Base-by-base conservation (phyloP, 2,888 invertebrate species). In the Drosophila robusta region DNA sequence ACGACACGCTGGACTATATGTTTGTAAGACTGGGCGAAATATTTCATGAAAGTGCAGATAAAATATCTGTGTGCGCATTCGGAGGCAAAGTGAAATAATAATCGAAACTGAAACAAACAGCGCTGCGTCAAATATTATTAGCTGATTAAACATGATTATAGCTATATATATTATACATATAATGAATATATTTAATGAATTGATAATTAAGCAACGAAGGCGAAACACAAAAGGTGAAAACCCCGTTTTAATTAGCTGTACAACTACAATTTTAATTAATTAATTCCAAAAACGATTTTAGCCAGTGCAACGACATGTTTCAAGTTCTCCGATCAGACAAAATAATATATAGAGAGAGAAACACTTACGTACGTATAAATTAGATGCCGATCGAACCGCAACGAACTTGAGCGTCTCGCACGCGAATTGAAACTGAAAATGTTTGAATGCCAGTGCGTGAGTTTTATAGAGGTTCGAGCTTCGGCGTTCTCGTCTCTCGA, bases 391-490 rank as follows among this genome's bases (percentile, higher is more conserved):
- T 45, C 52, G 38, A 66, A 61, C 16, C 51, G 16, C 49, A 39
- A n/a, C 74, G 71, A 75, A 55, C 79, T 69, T 88, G 75, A 80
- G 44, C 71, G 70, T 4, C 22, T 44, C 70, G 68, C 69, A 54
- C 57, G 39, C 70, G 57, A 87, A 71, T 50, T 51, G 57, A 77
- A 70, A 86, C 89, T 86, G 71, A 81, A 87, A 86, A 51, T 54
- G 60, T 60, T 74, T 49, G 54, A 56, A 62, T 60, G 55, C 26
- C 61, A 68, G 16, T 62, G 73, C 61, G 67, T 68, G 61, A 47
- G 60, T 75, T 86, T 84, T 86, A 88, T 86, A 84, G 70, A 34
- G 34, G 34, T 47, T 58, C 41, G 45, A 14, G 29, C 32, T 32
- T 42, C 52, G 52, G 32, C 32, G 52, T 24, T 14, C 32, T 52